Conservation (phyloP, 1,140 invertebrate genomes). For the Drosophila tropicalis region DNA sequence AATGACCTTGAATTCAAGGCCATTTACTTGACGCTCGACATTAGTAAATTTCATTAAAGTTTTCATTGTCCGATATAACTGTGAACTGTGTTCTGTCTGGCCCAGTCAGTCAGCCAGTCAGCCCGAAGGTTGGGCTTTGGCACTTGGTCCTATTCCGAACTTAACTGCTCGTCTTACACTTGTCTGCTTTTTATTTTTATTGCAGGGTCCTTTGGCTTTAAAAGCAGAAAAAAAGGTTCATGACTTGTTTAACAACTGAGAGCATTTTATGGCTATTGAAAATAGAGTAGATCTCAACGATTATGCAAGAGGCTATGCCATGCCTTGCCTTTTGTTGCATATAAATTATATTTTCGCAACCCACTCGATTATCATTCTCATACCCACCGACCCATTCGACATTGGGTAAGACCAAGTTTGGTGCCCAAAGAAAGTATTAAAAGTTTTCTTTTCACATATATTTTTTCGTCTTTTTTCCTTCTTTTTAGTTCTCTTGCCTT, state of each 20-base stretch:
- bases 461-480: conserved; percentile 32
- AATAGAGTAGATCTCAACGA: conserved; percentile 28
- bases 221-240: conserved; percentile 44
- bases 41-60: conserved; percentile 41
- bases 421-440: conserved; percentile 56
- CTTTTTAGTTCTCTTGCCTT: conserved; percentile 26
- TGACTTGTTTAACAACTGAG: conserved; percentile 54
- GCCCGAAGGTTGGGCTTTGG: not conserved
- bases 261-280: conserved; percentile 44
- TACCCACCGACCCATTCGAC: too few species aligned
- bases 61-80: conserved; percentile 42
- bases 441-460: conserved; percentile 37
- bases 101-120: conserved; percentile 23
- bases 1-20: conserved; percentile 29
- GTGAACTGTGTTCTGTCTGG: not conserved
- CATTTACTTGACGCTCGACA: conserved; percentile 29
- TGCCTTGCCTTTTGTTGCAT: conserved; percentile 46
- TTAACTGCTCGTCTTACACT: conserved; percentile 49
- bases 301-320: conserved; percentile 48
- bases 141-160: conserved; percentile 23
- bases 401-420: conserved; percentile 48
- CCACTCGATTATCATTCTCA: conserved; percentile 31
- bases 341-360: conserved; percentile 49
- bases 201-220: conserved; percentile 23
- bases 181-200: conserved; percentile 51